Evolutionary conservation across 2,888 invertebrate genomes (phyloP), one percentile per base, ranked within the genome.

Genomic region (Eupithecia vulgata): DNA sequence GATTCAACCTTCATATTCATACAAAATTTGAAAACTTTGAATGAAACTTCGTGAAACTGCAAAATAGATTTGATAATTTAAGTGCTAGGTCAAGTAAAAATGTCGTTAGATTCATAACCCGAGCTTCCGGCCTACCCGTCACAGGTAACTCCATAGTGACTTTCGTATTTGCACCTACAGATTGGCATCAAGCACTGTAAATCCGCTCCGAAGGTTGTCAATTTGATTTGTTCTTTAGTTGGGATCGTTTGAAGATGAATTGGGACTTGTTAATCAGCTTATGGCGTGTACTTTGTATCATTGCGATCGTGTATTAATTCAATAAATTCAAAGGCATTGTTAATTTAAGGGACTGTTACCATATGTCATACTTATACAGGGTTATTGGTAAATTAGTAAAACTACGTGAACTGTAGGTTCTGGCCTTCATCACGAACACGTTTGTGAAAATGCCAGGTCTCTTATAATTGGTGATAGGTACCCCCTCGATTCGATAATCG

Each of bases 131-230:
- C 10, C 71, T 67, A 72, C 37, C 6, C 40, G 71, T 69, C 72
- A 67, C 69, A 72, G 72, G 21, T 62, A 62, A 52, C 35, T n/a
- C 30, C 21, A 68, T n/a, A 71, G 71, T 64, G 17, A 1, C 59
- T 17, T 34, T 48, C 37, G 62, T 75, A 70, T 79, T 80, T 79
- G 78, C 75, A 74, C 75, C 73, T 68, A 72, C 72, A 70, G 67
- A 72, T 72, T 75, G 68, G 72, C 68, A 68, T 70, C 68, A 62
- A 61, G 61, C 42, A 68, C 69, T 72, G 75, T 75, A 70, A 72
- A 67, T 70, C 64, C 64, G 67, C 64, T 67, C 70, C 30, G 48
- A 62, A 64, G 62, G 70, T 66, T 72, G 75, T 72, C 69, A 72
- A 45, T 66, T 72, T 72, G 48, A 75, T 72, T 75, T 75, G 75